Evolutionary conservation across 1,140 invertebrate genomes (phyloP).

Genomic region (Drosophila sucinea): DNA sequence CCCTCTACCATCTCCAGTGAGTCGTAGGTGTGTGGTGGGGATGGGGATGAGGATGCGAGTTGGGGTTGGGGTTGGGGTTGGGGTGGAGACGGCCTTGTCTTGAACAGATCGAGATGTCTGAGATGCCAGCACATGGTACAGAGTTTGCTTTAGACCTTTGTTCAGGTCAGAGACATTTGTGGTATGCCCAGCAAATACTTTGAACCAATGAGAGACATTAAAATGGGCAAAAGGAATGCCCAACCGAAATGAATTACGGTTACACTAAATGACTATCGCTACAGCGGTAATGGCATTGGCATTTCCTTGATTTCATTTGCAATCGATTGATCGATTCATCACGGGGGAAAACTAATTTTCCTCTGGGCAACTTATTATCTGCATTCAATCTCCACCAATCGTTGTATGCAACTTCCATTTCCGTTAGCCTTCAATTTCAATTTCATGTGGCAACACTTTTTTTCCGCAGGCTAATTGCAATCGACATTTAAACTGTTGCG

Average conservation of each 20-base stretch:
- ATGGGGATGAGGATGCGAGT: not conserved
- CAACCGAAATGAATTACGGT: not conserved
- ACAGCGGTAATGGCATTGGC: too few relatives aligned
- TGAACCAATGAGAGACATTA: not conserved
- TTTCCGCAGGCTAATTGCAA: constrained; percentile 49
- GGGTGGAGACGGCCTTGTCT: not conserved
- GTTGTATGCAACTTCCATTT: too few relatives aligned
- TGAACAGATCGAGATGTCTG: constrained; percentile 58
- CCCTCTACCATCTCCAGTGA: too few relatives aligned
- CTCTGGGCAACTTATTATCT: too few relatives aligned
- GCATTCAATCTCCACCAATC: too few relatives aligned
- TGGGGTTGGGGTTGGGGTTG: not conserved
- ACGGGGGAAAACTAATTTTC: not conserved
- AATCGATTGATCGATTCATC: too few relatives aligned
- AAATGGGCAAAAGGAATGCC: constrained; percentile 1
- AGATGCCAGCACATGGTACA: constrained; percentile 66
- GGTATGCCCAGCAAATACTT: constrained; percentile 53
- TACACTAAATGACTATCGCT: not conserved
- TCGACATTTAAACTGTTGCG: constrained; percentile 52
- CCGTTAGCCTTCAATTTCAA: too few relatives aligned
- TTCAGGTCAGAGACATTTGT: constrained; percentile 46
- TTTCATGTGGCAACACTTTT: not conserved
- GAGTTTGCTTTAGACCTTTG: constrained; percentile 63
- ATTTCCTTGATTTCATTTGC: too few relatives aligned
- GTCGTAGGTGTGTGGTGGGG: not conserved